These are phyloP conservation scores for Pharmacophagus antenor DNA, from an alignment of 2,888 invertebrate genomes.

Conservation along the genomic window DNA sequence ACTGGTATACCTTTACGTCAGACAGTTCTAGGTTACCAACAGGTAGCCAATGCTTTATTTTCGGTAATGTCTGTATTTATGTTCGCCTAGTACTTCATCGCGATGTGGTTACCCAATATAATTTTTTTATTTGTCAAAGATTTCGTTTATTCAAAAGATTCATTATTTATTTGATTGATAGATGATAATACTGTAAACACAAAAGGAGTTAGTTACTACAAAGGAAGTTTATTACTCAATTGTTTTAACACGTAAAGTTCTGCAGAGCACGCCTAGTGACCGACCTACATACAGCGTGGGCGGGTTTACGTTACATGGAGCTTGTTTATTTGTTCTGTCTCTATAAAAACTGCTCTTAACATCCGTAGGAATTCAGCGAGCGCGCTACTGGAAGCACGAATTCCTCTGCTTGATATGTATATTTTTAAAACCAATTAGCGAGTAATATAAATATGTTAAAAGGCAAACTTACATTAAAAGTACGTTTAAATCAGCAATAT, in stretches of 20 bases:
- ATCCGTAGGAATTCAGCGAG: constrained; percentile 22
- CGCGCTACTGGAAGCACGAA: constrained; percentile 15
- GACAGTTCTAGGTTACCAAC: constrained; percentile 23
- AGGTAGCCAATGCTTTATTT: neutral
- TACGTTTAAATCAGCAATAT: too few relatives aligned
- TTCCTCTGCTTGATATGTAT: constrained; percentile 1
- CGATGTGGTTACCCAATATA: neutral
- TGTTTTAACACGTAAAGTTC: constrained; percentile 36
- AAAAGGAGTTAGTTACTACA: neutral
- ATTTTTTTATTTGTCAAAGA: neutral
- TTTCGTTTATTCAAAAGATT: too few relatives aligned
- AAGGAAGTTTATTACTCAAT: constrained; percentile 17
- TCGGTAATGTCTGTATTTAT: neutral
- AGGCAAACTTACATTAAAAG: too few relatives aligned
- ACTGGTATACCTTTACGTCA: constrained; percentile 18
- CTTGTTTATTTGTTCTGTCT: constrained; percentile 28
- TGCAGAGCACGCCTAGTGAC: constrained; percentile 46
- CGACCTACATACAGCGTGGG: constrained; percentile 41
- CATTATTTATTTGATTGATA: too few relatives aligned
- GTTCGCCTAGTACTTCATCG: neutral
- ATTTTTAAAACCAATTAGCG: too few relatives aligned
- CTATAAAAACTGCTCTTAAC: constrained; percentile 26
- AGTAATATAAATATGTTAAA: too few relatives aligned
- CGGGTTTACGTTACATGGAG: constrained; percentile 25
- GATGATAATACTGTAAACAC: neutral